These are phyloP conservation scores for Crossaster papposus DNA, from an alignment of 53 echinoderm and acorn worm genomes.

Conservation along the genomic window DNA sequence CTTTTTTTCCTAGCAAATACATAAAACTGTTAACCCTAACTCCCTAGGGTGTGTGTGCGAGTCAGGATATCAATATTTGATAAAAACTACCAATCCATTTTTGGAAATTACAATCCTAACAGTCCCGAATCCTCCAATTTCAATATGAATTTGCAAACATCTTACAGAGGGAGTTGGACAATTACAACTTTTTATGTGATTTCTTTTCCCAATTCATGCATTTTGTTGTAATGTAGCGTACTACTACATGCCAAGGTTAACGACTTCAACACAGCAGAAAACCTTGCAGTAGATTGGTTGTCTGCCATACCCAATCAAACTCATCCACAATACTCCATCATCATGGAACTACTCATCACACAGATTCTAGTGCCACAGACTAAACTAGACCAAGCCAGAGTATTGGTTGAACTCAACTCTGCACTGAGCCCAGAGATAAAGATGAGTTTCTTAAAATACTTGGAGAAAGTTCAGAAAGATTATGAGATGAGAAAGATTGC, in stretches of 20 bases:
- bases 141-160: too few species aligned
- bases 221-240: conserved; percentile 51
- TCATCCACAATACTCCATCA: conserved; percentile 65
- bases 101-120: too few species aligned
- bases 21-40: too few species aligned
- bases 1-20: too few species aligned
- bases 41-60: too few species aligned
- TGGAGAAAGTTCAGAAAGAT: conserved; percentile 65
- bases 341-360: conserved; percentile 71
- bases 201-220: background rate
- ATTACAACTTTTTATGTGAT: background rate
- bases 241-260: conserved; percentile 70
- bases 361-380: conserved; percentile 71
- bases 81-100: too few species aligned
- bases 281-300: conserved; percentile 70
- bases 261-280: conserved; percentile 67
- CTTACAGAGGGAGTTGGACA: background rate
- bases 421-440: conserved; percentile 73
- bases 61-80: too few species aligned
- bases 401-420: conserved; percentile 63
- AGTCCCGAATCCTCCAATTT: too few species aligned
- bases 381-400: conserved; percentile 62
- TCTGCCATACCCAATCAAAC: conserved; percentile 45
- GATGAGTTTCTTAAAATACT: conserved; percentile 74
- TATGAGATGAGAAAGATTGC: background rate